Evolutionary conservation across 1,140 invertebrate species (phyloP).

Genomic region (Conopomorpha cramerella): DNA sequence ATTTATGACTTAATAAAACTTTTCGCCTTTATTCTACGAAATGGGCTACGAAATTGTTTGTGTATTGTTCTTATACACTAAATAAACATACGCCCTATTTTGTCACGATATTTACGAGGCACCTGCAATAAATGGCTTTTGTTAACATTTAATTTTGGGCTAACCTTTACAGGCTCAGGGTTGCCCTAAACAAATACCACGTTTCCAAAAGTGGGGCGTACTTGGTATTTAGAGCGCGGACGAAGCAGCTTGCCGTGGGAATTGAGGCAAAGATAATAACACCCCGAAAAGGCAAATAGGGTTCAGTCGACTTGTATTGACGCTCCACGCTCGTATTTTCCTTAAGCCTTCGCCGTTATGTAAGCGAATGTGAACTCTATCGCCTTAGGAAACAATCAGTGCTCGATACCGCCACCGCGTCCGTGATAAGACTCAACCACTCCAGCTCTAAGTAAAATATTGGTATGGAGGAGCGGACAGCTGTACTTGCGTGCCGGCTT

Average conservation of each 20-base stretch:
- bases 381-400: conserved; percentile 20
- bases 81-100: no score
- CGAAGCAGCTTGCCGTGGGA: conserved; percentile 41
- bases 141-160: conserved; percentile 33
- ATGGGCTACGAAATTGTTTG: no score
- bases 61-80: no score
- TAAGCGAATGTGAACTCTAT: no score
- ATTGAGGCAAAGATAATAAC: conserved; percentile 48
- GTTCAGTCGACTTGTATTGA: conserved; percentile 15
- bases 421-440: no score
- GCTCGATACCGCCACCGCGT: no score
- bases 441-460: background rate
- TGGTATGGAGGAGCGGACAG: background rate
- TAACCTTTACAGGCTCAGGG: conserved; percentile 18
- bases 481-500: conserved; percentile 11
- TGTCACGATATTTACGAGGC: conserved; percentile 23
- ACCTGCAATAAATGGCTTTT: conserved; percentile 11
- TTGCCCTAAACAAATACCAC: conserved; percentile 35
- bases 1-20: no score
- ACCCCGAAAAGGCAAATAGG: conserved; percentile 46
- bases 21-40: no score
- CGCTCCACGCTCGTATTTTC: conserved; percentile 36
- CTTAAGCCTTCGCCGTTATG: conserved; percentile 39
- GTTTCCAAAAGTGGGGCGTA: conserved; percentile 39
- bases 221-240: conserved; percentile 50